These are phyloP conservation scores for Steinernema feltiae DNA, from an alignment of 1,140 invertebrate genomes.

Conservation along the genomic window DNA sequence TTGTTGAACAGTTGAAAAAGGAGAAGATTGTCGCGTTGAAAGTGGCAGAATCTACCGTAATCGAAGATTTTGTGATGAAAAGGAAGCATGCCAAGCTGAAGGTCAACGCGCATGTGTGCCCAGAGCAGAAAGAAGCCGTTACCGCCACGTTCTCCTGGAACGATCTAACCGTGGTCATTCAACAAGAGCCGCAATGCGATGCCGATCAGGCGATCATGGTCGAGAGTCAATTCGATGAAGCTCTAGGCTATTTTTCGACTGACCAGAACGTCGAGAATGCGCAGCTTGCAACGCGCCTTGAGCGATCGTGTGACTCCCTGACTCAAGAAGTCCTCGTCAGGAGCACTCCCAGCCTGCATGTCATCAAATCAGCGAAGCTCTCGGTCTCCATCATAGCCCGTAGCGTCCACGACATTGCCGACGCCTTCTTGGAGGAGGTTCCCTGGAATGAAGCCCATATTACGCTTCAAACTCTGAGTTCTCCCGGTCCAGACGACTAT, in stretches of 20 bases:
- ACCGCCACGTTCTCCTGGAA: constrained; percentile 40
- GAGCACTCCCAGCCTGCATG: neutral
- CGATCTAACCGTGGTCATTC: constrained; percentile 34
- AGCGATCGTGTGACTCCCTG: neutral
- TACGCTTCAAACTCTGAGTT: constrained; percentile 36
- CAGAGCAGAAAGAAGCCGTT: constrained; percentile 25
- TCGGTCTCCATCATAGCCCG: constrained; percentile 51
- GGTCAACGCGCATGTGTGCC: constrained; percentile 45
- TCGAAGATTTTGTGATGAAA: neutral
- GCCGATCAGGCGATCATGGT: neutral
- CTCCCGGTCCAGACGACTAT: constrained; percentile 15
- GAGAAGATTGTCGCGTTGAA: neutral
- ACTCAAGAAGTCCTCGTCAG: constrained; percentile 1
- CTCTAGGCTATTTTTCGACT: neutral
- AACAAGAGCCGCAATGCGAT: constrained; percentile 38
- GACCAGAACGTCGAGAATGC: neutral
- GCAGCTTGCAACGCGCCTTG: neutral
- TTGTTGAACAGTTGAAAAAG: neutral
- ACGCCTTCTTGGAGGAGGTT: constrained; percentile 49
- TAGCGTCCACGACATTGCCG: constrained; percentile 43
- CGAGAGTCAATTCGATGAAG: neutral
- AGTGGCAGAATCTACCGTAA: neutral
- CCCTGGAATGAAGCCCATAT: constrained; percentile 52
- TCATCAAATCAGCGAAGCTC: neutral
- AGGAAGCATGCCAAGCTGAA: neutral